phyloP scores from a whole-genome alignment of 2,888 invertebrate species.

The Stenichneumon culpator region DNA sequence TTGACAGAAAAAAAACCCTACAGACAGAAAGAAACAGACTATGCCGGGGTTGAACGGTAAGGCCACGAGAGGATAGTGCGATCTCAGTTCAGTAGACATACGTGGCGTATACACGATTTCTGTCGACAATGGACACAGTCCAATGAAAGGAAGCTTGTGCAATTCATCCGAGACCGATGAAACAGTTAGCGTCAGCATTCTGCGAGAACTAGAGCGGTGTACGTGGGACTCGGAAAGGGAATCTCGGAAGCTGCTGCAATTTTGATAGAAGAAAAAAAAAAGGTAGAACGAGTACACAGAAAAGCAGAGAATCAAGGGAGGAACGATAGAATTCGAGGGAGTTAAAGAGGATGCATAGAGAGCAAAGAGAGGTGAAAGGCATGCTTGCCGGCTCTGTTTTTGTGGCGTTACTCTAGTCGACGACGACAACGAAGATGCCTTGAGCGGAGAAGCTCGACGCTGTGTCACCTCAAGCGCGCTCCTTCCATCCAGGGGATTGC shows the following conservation, averaged over 20 bases:
- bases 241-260: conserved; percentile 10
- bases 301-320: neutral
- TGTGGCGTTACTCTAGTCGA: conserved; percentile 1
- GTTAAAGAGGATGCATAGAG: conserved; percentile 19
- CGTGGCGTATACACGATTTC: neutral
- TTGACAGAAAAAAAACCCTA: neutral
- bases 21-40: neutral
- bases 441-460: conserved; percentile 36
- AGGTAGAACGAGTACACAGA: neutral
- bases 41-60: neutral
- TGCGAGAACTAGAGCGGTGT: neutral
- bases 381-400: conserved; percentile 26
- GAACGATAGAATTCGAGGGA: conserved; percentile 15
- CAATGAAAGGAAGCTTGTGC: neutral
- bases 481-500: conserved; percentile 54
- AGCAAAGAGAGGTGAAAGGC: conserved; percentile 1
- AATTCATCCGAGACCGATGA: conserved; percentile 27
- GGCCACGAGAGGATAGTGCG: conserved; percentile 10
- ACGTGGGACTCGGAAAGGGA: neutral
- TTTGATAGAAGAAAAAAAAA: neutral
- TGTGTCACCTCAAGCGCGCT: conserved; percentile 15
- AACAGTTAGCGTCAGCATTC: conserved; percentile 17
- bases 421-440: conserved; percentile 16
- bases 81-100: neutral
- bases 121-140: conserved; percentile 13